These are phyloP conservation scores for Drosophila nikananu DNA, from an alignment of 1,140 invertebrate genomes.

Conservation along the genomic window DNA sequence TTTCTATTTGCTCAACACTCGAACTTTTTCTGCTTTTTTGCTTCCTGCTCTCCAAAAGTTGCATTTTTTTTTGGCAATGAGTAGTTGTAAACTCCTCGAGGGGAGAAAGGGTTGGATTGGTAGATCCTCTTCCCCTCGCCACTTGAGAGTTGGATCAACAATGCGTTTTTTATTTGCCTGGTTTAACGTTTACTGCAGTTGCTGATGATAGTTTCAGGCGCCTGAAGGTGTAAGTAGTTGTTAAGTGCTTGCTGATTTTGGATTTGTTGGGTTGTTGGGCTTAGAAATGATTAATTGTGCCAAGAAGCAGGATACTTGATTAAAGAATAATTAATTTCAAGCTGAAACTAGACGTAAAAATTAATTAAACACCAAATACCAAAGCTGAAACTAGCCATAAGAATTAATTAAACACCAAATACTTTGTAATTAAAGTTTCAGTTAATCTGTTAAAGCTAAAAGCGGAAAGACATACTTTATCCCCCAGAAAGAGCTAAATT, in stretches of 20 bases:
- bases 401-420: background rate
- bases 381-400: background rate
- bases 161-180: conserved; percentile 20
- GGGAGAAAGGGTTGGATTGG: conserved; percentile 2
- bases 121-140: background rate
- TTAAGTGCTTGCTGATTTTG: conserved; percentile 29
- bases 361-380: background rate
- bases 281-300: conserved; percentile 8
- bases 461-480: background rate
- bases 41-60: conserved; percentile 32
- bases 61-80: conserved; percentile 29
- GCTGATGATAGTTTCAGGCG: conserved; percentile 23
- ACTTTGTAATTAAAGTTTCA: background rate
- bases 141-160: conserved; percentile 45
- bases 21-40: conserved; percentile 28
- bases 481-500: background rate
- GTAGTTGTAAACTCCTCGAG: conserved; percentile 37
- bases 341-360: background rate
- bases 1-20: conserved; percentile 53
- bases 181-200: conserved; percentile 3
- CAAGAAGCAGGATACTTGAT: background rate
- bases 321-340: background rate
- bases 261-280: background rate
- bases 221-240: conserved; percentile 23
- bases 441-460: background rate